Evolutionary conservation across 1,140 invertebrate genomes (phyloP), one percentile per base, ranked within the genome.

Genomic region (Bombus sylvicola): DNA sequence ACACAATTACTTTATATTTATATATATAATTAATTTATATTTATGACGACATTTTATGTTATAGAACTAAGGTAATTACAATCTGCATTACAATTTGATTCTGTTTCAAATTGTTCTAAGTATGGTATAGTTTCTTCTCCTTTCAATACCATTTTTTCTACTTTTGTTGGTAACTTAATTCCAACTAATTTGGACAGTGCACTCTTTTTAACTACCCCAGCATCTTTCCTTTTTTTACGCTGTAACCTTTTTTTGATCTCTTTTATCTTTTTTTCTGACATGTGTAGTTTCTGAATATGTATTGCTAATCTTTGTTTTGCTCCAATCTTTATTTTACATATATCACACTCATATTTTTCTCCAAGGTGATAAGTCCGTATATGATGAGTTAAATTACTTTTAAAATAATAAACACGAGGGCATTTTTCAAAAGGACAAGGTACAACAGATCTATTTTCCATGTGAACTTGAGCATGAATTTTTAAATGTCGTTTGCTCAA

Each of bases 361-460:
- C 82, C 91, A 3, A 90, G 39, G 87, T 94, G 93, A 28, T n/a
- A 72, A n/a, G 28, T 72, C 59, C 59, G 71, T 64, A 93, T 81
- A 31, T 94, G 93, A 6, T 72, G 39, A 0, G 85, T 64, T 8
- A 94, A 80, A 88, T 92, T 93, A 15, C 22, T 83, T 83, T 93
- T 90, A 37, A 79, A 91, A 3, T 59, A 77, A 87, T 92, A 94
- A 39, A 83, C 28, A 18, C 82, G 86, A 6, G 83, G 31, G 85
- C 93, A 94, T 31, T 88, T 87, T 12, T 93, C 85, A n/a, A 91
- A 93, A 22, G 90, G 77, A 53, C 93, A 94, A 31, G 82, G 31
- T 15, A 93, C 28, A 37, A 87, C 31, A 5, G 37, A 34, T 81
- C 86, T 86, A 31, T 81, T 72, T 28, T 85, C 43, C 18, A 6